Conservation (phyloP, 2,113 vertebrate species). For the Lamprotornis superbus region DNA sequence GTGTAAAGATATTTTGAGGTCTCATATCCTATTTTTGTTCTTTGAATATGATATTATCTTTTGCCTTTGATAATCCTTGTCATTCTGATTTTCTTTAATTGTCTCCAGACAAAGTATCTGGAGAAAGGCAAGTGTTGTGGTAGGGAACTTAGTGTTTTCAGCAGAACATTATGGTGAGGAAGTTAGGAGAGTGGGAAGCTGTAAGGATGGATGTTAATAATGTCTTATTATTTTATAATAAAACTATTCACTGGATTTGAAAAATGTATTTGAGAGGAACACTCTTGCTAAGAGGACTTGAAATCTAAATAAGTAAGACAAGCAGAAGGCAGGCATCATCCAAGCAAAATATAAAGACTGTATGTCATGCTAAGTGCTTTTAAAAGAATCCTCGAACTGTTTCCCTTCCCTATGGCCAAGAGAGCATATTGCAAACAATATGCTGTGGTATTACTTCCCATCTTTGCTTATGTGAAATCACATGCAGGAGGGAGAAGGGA, state of each 20-base stretch:
- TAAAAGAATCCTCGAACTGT: constrained; percentile 46
- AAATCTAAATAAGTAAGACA: constrained; percentile 42
- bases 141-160: background rate
- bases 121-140: background rate
- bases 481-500: background rate
- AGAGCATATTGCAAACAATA: constrained; percentile 61
- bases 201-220: background rate
- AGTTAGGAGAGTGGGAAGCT: background rate
- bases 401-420: constrained; percentile 55
- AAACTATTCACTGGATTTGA: background rate
- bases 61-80: constrained; percentile 36
- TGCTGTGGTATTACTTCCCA: constrained; percentile 33
- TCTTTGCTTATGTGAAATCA: constrained; percentile 48
- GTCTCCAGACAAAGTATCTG: background rate
- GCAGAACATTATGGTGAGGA: background rate
- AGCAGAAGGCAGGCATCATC: constrained; percentile 54
- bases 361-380: constrained; percentile 46
- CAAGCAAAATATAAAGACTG: constrained; percentile 49
- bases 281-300: background rate
- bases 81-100: constrained; percentile 38
- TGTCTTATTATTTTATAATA: constrained; percentile 20
- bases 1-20: constrained; percentile 44
- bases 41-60: constrained; percentile 40
- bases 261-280: background rate
- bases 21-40: constrained; percentile 18